phyloP scores from a whole-genome alignment of 2,888 invertebrate genomes.

The Acrobeloides nanus region DNA sequence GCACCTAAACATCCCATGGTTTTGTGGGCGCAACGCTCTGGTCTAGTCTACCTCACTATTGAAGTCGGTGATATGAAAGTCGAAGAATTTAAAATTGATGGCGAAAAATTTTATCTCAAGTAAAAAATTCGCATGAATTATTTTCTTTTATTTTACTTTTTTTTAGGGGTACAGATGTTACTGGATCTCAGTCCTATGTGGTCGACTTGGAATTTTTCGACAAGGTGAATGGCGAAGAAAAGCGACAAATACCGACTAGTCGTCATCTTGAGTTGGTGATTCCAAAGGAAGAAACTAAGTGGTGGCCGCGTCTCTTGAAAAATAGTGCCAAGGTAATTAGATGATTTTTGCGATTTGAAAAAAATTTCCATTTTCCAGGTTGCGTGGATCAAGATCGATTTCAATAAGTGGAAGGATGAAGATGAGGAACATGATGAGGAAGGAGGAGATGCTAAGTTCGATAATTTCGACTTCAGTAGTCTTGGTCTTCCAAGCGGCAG shows the following conservation, averaged over 20 bases:
- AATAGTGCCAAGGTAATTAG: slow-evolving; percentile 60
- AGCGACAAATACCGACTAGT: slow-evolving; percentile 27
- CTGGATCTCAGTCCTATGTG: slow-evolving; percentile 68
- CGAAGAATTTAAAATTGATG: slow-evolving; percentile 34
- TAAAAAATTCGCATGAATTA: slow-evolving; percentile 16
- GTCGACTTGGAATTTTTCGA: slow-evolving; percentile 76
- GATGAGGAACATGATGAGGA: slow-evolving; percentile 75
- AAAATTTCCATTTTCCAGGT: slow-evolving; percentile 54
- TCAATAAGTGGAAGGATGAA: slow-evolving; percentile 95
- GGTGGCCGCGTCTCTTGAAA: slow-evolving; percentile 58
- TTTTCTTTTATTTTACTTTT: slow-evolving; percentile 5
- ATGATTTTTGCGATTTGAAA: not conserved
- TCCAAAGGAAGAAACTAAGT: slow-evolving; percentile 55
- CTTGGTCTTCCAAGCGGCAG: slow-evolving; percentile 13
- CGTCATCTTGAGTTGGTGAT: slow-evolving; percentile 55
- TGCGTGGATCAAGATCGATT: slow-evolving; percentile 85
- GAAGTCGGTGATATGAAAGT: slow-evolving; percentile 68
- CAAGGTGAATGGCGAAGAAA: slow-evolving; percentile 63
- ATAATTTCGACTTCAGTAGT: slow-evolving; percentile 21
- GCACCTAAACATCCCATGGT: slow-evolving; percentile 69
- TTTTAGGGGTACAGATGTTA: slow-evolving; percentile 60
- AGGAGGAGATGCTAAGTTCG: too few relatives aligned
- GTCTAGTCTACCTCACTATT: slow-evolving; percentile 76
- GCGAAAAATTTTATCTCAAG: slow-evolving; percentile 39
- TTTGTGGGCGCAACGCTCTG: slow-evolving; percentile 84